These are phyloP conservation scores for Vicugna pacos DNA, from an alignment of 2,113 vertebrate species.

Conservation along the genomic window DNA sequence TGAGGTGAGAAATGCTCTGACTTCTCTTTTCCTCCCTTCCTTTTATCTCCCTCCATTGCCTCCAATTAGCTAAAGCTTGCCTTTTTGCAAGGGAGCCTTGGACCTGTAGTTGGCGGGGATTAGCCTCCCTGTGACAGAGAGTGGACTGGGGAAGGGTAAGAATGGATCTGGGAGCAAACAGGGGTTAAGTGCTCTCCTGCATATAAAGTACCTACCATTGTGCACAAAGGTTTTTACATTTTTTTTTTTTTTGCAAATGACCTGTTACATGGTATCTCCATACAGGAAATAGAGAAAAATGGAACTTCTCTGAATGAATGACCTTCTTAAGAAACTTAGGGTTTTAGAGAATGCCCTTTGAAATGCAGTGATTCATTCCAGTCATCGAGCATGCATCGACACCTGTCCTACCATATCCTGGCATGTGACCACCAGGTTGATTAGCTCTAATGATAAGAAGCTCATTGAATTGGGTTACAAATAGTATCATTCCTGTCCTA, in stretches of 20 bases:
- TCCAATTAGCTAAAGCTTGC: background rate
- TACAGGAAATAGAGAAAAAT: slow-evolving; percentile 21
- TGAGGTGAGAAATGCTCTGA: background rate
- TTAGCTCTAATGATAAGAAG: background rate
- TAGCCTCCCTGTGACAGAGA: background rate
- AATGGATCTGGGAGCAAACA: background rate
- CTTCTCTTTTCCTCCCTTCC: background rate
- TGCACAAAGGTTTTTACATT: background rate
- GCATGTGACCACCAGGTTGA: background rate
- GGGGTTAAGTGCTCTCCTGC: background rate
- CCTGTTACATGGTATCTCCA: background rate
- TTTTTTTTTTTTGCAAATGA: background rate
- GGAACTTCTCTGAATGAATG: slow-evolving; percentile 21
- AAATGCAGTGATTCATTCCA: background rate
- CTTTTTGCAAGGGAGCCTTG: background rate
- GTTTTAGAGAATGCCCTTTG: slow-evolving; percentile 17
- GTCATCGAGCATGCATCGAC: background rate
- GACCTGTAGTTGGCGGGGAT: background rate
- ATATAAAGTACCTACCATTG: background rate
- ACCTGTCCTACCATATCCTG: background rate
- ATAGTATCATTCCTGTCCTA: background rate
- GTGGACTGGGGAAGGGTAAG: background rate
- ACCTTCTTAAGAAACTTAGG: slow-evolving; percentile 9
- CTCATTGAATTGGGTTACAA: background rate
- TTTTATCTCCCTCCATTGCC: background rate